A percentile compares a stretch with the other conserved stretches of the same genome.
Conservation (phyloP, 2,888 invertebrate species). For the Linnaemya vulpina region DNA sequence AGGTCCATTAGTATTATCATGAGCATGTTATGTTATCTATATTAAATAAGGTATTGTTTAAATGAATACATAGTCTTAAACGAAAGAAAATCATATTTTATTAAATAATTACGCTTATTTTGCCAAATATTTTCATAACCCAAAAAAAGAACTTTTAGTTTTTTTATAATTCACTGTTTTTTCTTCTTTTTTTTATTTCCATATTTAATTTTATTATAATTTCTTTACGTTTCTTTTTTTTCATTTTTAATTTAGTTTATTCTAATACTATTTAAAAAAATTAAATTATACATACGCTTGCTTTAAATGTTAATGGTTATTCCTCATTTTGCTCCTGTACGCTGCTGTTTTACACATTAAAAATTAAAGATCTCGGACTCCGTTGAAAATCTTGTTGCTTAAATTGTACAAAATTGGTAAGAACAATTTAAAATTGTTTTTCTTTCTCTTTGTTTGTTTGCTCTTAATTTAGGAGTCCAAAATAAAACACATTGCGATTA, state of each 20-base stretch:
- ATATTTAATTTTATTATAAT: slow-evolving; percentile 52
- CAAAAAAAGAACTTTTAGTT: slow-evolving; percentile 10
- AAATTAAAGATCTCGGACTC: slow-evolving; percentile 39
- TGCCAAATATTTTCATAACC: slow-evolving; percentile 32
- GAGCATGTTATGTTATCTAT: slow-evolving; percentile 23
- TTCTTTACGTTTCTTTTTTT: slow-evolving; percentile 47
- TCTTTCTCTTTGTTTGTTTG: slow-evolving; percentile 23
- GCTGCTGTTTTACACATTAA: slow-evolving; percentile 57
- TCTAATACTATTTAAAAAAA: slow-evolving; percentile 64
- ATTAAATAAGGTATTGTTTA: slow-evolving; percentile 33
- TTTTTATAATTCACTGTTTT: slow-evolving; percentile 12
- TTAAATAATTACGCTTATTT: slow-evolving; percentile 29
- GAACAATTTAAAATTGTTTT: slow-evolving; percentile 37
- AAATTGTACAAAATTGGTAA: slow-evolving; percentile 62
- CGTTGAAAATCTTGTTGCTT: slow-evolving; percentile 41
- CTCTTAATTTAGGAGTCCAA: slow-evolving; percentile 34
- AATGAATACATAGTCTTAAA: slow-evolving; percentile 33
- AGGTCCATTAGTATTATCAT: slow-evolving; percentile 10
- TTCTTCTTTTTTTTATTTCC: slow-evolving; percentile 55
- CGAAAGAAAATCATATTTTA: slow-evolving; percentile 18
- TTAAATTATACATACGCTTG: slow-evolving; percentile 70
- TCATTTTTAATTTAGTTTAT: slow-evolving; percentile 51
- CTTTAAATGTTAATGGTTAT: slow-evolving; percentile 61
- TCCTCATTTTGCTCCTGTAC: slow-evolving; percentile 63
- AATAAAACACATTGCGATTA: slow-evolving; percentile 42